These are phyloP conservation scores for Percopsis omiscomaycus DNA, from an alignment of 2,797 vertebrate genomes.

Conservation along the genomic window DNA sequence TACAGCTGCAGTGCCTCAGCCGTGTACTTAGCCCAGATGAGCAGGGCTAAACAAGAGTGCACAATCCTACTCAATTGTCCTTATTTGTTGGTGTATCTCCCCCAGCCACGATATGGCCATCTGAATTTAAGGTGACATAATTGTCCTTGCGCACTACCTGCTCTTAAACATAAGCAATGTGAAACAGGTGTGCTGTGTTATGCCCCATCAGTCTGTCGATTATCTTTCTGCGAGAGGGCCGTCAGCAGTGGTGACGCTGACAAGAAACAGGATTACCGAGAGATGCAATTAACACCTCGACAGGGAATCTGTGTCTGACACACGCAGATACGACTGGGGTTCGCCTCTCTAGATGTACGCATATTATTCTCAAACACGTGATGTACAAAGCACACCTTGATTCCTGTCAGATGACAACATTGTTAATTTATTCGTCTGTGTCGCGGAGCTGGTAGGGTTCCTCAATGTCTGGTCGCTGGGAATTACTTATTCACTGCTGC, in stretches of 20 bases:
- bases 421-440: slow-evolving; percentile 44
- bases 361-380: slow-evolving; percentile 46
- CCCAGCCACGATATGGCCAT: slow-evolving; percentile 15
- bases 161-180: slow-evolving; percentile 27
- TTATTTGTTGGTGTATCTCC: slow-evolving; percentile 4
- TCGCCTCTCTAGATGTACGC: slow-evolving; percentile 37
- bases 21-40: neutral
- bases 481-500: slow-evolving; percentile 49
- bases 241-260: slow-evolving; percentile 52
- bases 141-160: slow-evolving; percentile 36
- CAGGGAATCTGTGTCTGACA: slow-evolving; percentile 61
- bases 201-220: slow-evolving; percentile 63
- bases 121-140: slow-evolving; percentile 35
- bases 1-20: neutral
- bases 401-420: slow-evolving; percentile 43
- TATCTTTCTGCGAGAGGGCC: slow-evolving; percentile 59
- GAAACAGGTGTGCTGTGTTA: slow-evolving; percentile 61
- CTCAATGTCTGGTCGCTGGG: slow-evolving; percentile 40
- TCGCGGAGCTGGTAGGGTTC: slow-evolving; percentile 29
- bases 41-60: neutral
- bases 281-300: slow-evolving; percentile 76
- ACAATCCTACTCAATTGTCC: neutral
- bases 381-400: slow-evolving; percentile 60
- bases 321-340: slow-evolving; percentile 59
- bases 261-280: slow-evolving; percentile 66